phyloP scores from a whole-genome alignment of 2,797 vertebrate genomes.

The Siniperca obscura region DNA sequence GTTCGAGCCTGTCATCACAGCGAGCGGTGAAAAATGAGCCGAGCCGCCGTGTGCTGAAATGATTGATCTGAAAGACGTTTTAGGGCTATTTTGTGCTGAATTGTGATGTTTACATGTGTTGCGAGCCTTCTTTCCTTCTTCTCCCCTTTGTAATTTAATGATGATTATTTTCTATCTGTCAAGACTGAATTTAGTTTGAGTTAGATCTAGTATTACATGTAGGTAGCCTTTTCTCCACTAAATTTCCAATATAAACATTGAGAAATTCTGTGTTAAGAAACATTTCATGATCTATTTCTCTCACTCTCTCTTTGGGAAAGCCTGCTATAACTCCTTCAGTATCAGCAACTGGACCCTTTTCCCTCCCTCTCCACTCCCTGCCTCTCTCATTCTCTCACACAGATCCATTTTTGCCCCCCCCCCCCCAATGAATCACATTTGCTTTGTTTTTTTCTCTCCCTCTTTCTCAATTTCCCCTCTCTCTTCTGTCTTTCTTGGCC shows the following conservation, averaged over 20 bases:
- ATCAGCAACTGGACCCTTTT: conserved; percentile 40
- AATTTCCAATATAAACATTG: conserved; percentile 7
- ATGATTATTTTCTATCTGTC: conserved; percentile 50
- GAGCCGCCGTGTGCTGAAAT: conserved; percentile 30
- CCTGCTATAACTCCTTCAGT: conserved; percentile 39
- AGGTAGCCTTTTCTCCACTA: background rate
- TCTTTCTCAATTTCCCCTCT: conserved; percentile 63
- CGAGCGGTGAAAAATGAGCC: conserved; percentile 61
- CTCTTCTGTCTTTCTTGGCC: conserved; percentile 78
- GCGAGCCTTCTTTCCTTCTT: background rate
- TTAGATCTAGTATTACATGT: background rate
- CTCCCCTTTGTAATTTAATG: conserved; percentile 20
- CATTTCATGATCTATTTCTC: conserved; percentile 22
- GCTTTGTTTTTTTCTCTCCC: conserved; percentile 43
- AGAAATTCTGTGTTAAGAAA: conserved; percentile 32
- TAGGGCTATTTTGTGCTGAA: conserved; percentile 41
- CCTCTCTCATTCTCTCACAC: conserved; percentile 44
- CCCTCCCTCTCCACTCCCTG: background rate
- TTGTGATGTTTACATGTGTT: conserved; percentile 58
- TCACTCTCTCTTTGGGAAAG: conserved; percentile 38
- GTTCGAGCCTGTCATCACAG: conserved; percentile 72
- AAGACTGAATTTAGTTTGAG: background rate
- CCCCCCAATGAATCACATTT: conserved; percentile 62
- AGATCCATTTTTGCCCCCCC: conserved; percentile 52
- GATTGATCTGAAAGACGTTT: conserved; percentile 64